phyloP scores from a whole-genome alignment of 2,797 vertebrate species.

The Galago senegalensis region DNA sequence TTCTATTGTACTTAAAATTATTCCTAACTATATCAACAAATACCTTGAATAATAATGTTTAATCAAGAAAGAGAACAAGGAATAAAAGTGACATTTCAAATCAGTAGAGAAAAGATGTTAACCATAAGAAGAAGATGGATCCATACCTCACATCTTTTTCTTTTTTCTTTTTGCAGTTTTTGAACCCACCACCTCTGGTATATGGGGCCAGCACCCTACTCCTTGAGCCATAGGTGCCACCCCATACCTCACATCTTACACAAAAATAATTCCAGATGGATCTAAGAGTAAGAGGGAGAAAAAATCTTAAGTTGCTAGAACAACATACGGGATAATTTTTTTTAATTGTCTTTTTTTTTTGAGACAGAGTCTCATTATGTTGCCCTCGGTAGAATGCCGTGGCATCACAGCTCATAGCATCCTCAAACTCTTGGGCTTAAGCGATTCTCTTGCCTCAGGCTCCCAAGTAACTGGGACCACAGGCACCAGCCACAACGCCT shows the following conservation, averaged over 20 bases:
- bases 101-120: not conserved
- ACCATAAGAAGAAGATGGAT: not conserved
- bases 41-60: constrained; percentile 25
- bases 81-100: constrained; percentile 38
- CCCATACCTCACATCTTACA: not conserved
- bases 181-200: too few relatives aligned
- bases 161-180: too few relatives aligned
- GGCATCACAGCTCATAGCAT: too few relatives aligned
- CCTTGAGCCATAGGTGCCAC: too few relatives aligned
- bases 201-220: too few relatives aligned
- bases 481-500: too few relatives aligned
- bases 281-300: constrained; percentile 2
- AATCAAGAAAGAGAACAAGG: not conserved
- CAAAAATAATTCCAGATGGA: constrained; percentile 36
- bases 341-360: not conserved
- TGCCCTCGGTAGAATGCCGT: too few relatives aligned
- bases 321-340: not conserved
- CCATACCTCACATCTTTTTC: not conserved
- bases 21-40: constrained; percentile 29
- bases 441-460: too few relatives aligned
- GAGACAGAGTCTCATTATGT: too few relatives aligned
- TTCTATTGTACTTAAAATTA: not conserved
- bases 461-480: too few relatives aligned
- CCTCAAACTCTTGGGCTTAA: too few relatives aligned
- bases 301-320: not conserved